Evolutionary conservation across 1,140 invertebrate genomes (phyloP), one percentile per base, ranked within the genome.

Genomic region (Dendroctonus valens): DNA sequence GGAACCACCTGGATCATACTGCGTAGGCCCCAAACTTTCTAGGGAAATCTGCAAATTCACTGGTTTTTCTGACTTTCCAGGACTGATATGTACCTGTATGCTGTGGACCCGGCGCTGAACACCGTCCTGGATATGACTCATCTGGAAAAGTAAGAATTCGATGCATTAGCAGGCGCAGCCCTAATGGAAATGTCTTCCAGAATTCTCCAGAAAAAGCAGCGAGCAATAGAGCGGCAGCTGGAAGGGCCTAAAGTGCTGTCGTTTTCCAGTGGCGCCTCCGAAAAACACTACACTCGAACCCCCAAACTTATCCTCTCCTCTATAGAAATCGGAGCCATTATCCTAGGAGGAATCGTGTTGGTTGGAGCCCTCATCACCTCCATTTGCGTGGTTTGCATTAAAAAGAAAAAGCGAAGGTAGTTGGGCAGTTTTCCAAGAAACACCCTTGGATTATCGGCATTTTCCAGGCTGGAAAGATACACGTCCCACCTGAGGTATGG

Each of bases 61-160:
- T 46, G 7, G 12, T 26, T n/a, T 63, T 54, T 64, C 42, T 65
- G 68, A 69, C 69, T 65, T 86, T 86, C 70, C 78, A 92, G 91
- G 37, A 93, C 91, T 38, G 91, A 94, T 70, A 82, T 93, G 79
- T 93, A 91, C 68, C 81, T 93, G 41, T 93, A 94, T 73, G 91
- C 89, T 0, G 88, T 93, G 6, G 90, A 93, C 79, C 89, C 88
- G 3, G 78, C 87, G 58, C 86, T 90, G 0, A 93, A 94, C 74
- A 83, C 88, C 1, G 87, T 94, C 62, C 83, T 93, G 52, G 90
- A 93, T 74, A 91, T 89, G 83, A 89, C 91, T 53, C 84, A 85
- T 0, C 73, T 93, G 26, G 85, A 91, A 77, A 86, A 84, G 89
- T 91, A 82, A 85, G 82, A 77, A 40, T 59, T 40, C 26, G 41